Conservation (phyloP, 2,888 invertebrate species). For the Caenorhabditis uteleia region DNA sequence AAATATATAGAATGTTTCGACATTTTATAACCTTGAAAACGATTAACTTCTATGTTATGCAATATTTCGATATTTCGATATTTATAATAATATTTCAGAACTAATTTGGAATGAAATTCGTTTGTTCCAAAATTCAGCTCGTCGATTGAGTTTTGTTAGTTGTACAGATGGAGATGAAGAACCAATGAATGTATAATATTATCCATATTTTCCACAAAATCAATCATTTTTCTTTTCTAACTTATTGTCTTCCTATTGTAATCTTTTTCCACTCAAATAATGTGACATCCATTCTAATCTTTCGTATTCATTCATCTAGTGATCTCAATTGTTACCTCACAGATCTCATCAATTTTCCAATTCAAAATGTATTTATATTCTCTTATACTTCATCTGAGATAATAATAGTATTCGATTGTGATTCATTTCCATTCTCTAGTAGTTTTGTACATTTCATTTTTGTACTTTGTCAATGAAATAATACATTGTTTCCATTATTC, state of each 20-base stretch:
- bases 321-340: slow-evolving; percentile 1
- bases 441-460: slow-evolving; percentile 3
- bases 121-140: slow-evolving; percentile 39
- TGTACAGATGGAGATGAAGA: slow-evolving; percentile 26
- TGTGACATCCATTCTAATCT: slow-evolving; percentile 9
- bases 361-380: no score
- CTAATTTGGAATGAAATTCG: slow-evolving; percentile 60
- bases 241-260: neutral
- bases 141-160: slow-evolving; percentile 42
- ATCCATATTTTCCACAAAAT: neutral
- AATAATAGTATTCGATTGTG: no score
- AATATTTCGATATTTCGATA: neutral
- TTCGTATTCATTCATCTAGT: slow-evolving; percentile 1
- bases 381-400: no score
- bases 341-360: slow-evolving; percentile 6
- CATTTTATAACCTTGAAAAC: no score
- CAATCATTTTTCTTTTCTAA: neutral
- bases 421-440: neutral
- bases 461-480: slow-evolving; percentile 7
- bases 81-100: no score
- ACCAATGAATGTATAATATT: slow-evolving; percentile 8
- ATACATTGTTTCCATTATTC: no score
- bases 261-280: neutral
- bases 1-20: no score
- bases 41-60: neutral